Evolutionary conservation across 2,797 vertebrate species (phyloP).

Genomic region (Paramormyrops hopkinsi): DNA sequence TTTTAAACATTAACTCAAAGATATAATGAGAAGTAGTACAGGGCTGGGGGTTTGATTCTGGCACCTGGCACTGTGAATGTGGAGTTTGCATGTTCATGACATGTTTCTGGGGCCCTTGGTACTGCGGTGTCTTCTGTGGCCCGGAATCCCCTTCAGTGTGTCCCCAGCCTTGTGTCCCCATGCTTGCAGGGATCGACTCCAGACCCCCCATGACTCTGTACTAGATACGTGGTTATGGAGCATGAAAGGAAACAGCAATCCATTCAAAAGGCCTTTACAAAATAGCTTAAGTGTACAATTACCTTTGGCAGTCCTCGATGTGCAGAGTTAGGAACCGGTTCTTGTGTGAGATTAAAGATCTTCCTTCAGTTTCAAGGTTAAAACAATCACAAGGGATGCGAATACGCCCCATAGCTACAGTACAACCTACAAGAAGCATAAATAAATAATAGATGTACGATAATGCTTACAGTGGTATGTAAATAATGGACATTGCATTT

Average conservation of each 20-base stretch:
- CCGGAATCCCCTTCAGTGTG: neutral
- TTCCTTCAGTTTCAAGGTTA: neutral
- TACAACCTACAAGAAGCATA: neutral
- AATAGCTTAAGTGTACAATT: neutral
- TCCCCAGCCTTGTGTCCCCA: neutral
- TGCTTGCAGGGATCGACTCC: neutral
- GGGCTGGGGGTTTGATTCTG: neutral
- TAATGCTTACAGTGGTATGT: neutral
- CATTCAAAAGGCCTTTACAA: neutral
- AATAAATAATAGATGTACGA: neutral
- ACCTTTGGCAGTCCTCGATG: neutral
- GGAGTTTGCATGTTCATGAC: neutral
- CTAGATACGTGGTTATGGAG: neutral
- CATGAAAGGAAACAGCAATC: neutral
- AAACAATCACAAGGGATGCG: neutral
- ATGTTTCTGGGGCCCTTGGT: neutral
- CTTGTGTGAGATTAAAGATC: neutral
- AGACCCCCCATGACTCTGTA: neutral
- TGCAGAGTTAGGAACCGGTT: neutral
- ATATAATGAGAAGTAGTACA: neutral
- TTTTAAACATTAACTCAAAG: neutral
- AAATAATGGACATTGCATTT: neutral
- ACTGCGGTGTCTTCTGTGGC: neutral
- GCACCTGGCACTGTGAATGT: neutral
- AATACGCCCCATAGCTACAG: neutral